phyloP scores from a whole-genome alignment of 2,113 vertebrate species.

The Pan paniscus region DNA sequence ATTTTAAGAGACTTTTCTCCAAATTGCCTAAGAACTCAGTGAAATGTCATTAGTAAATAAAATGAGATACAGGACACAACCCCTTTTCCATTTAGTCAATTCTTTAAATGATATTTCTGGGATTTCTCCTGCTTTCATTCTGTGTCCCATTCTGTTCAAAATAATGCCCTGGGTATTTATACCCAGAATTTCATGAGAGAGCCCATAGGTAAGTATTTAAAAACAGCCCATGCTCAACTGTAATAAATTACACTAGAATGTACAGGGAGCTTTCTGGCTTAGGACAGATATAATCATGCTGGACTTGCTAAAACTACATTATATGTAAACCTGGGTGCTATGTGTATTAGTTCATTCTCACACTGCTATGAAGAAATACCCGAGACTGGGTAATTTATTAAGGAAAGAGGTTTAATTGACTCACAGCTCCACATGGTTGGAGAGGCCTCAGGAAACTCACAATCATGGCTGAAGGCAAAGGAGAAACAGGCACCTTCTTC shows the following conservation, averaged over 20 bases:
- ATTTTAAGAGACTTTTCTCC: not conserved
- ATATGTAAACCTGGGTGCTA: not conserved
- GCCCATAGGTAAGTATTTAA: not conserved
- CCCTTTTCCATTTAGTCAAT: not conserved
- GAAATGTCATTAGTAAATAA: not conserved
- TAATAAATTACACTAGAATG: not conserved
- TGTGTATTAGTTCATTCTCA: not conserved
- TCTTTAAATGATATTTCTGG: not conserved
- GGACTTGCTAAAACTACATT: not conserved
- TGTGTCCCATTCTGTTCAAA: not conserved
- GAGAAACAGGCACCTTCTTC: too few relatives aligned
- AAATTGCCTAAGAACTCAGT: not conserved
- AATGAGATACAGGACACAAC: not conserved
- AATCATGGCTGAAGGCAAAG: too few relatives aligned
- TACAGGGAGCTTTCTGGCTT: accelerated
- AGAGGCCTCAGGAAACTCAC: too few relatives aligned
- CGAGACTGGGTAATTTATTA: too few relatives aligned
- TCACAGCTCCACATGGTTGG: too few relatives aligned
- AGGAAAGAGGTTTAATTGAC: too few relatives aligned
- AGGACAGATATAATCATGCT: not conserved
- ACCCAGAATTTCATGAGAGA: not conserved
- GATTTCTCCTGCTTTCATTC: not conserved
- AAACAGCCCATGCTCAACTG: not conserved
- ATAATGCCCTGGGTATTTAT: not conserved
- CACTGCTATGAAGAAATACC: too few relatives aligned